Base-by-base conservation (phyloP, 2,888 invertebrate species). In the Mesodorylaimus sp. region DNA sequence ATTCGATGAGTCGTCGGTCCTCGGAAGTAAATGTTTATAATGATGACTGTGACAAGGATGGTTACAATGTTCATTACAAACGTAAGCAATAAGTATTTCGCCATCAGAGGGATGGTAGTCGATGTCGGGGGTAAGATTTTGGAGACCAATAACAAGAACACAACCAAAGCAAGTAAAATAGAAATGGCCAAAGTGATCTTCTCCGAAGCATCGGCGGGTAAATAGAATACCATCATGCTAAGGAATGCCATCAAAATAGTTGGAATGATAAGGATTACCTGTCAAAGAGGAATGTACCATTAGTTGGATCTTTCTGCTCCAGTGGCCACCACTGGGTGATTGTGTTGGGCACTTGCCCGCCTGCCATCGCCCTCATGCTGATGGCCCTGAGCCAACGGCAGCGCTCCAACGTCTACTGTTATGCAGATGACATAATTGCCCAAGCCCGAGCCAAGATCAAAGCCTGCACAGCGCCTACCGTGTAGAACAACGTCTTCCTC, bases 51-150 rank as follows among this genome's bases (percentile, higher is more conserved):
- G 50, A 95, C 87, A 61, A 97, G 77, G 72, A 99, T 97, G 75
- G 93, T 91, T 66, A 97, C 88, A 55, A 97, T 93, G 73, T 97
- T 97, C 89, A 97, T 93, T 62, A 97, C 91, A 74, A 99, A 97
- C 48, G 95, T 97, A 73, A 99, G 93, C 49, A 99, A 77, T 58
- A 99, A 77, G 71, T 97, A 97, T 76, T 93, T 93, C 19, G 70
- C 70, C 38, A 71, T 70, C 50, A 73, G 60, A 50, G 97, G 97
- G 65, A 97, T 77, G 66, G 93, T 93, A 57, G 93, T 79, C 46
- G 95, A 95, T 1, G 95, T 95, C 50, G 97, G 97, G 56, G 97
- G 97, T 58, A 97, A 77, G 72, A 99, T 93, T 74, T 97, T 97
- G 57, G 95, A 95, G 55, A 99, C 93, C 61, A 97, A 79, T 67